These are phyloP conservation scores for Clarias magur DNA, from an alignment of 2,113 vertebrate genomes.

Conservation along the genomic window DNA sequence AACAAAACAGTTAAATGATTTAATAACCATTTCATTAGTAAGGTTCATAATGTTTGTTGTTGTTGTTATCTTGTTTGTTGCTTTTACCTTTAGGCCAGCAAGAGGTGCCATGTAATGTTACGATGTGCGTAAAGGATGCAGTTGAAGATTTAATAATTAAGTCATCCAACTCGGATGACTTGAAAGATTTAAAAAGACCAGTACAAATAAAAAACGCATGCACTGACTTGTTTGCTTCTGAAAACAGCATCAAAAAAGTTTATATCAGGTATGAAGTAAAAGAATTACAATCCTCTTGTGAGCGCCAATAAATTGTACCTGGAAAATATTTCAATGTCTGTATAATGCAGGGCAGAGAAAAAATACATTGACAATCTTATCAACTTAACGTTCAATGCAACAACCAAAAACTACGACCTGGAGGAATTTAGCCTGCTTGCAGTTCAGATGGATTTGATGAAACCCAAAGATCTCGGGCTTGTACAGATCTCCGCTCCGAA, in stretches of 20 bases:
- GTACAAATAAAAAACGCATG: slow-evolving; percentile 32
- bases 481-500: neutral
- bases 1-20: neutral
- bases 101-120: neutral
- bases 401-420: neutral
- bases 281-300: neutral
- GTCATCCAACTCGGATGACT: too few relatives aligned
- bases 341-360: slow-evolving; percentile 53
- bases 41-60: neutral
- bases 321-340: neutral
- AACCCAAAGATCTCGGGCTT: accelerated
- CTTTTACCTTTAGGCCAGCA: neutral
- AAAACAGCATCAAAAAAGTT: accelerated
- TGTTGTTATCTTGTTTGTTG: neutral
- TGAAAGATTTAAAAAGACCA: slow-evolving; percentile 12
- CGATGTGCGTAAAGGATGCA: accelerated
- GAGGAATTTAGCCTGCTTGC: slow-evolving; percentile 42
- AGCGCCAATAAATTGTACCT: neutral
- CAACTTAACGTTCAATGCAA: accelerated
- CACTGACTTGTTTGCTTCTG: accelerated
- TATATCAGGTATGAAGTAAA: slow-evolving; percentile 35
- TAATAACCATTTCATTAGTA: neutral
- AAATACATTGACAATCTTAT: slow-evolving; percentile 49
- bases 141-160: accelerated
- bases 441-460: slow-evolving; percentile 17